Evolutionary conservation across 1,140 invertebrate species (phyloP).

Genomic region (Scylla paramamosain): DNA sequence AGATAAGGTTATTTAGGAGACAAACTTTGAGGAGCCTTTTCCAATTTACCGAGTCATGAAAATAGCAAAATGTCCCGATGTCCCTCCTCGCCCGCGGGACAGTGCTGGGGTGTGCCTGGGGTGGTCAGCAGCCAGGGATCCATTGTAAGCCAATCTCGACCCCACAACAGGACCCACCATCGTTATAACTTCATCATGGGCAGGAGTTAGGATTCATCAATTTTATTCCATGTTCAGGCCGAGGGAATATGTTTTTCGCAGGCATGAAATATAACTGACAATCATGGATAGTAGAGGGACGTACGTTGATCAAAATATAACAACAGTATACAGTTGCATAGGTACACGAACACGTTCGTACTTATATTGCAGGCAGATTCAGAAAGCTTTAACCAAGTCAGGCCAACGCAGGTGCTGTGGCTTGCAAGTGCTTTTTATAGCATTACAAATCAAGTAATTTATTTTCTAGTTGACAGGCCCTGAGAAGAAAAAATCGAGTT

Average conservation of each 20-base stretch:
- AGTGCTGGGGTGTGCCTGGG: not conserved
- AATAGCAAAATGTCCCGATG: slow-evolving; percentile 16
- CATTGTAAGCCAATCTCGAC: not conserved
- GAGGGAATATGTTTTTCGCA: too few relatives aligned
- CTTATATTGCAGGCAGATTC: not conserved
- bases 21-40: slow-evolving; percentile 59
- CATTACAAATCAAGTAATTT: slow-evolving; percentile 68
- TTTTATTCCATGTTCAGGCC: not conserved
- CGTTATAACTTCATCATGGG: not conserved
- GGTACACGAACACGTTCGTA: too few relatives aligned
- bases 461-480: slow-evolving; percentile 59
- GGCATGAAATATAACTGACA: too few relatives aligned
- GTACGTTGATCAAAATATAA: too few relatives aligned
- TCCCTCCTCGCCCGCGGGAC: not conserved
- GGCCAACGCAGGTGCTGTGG: slow-evolving; percentile 2
- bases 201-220: not conserved
- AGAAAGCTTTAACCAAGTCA: not conserved
- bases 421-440: slow-evolving; percentile 46
- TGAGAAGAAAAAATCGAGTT: slow-evolving; percentile 45
- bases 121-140: not conserved
- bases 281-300: too few relatives aligned
- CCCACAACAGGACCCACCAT: not conserved
- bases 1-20: slow-evolving; percentile 71
- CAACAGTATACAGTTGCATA: too few relatives aligned
- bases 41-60: slow-evolving; percentile 28